Evolutionary conservation across 2,797 vertebrate species (phyloP).

Genomic region (Tiaroga cobitis): DNA sequence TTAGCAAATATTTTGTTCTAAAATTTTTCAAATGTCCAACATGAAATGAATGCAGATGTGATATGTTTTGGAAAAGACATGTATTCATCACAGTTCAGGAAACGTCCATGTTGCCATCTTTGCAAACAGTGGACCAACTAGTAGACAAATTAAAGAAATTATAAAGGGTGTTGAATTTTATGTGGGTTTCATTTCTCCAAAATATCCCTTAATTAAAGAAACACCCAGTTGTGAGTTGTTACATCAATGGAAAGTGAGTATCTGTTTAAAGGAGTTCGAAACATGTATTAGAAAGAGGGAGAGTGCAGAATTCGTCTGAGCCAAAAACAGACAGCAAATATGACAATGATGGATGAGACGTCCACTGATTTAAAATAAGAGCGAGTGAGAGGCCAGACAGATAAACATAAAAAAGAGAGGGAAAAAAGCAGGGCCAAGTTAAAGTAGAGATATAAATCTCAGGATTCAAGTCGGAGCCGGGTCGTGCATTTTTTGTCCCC

Average conservation of each 20-base stretch:
- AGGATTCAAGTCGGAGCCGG: background rate
- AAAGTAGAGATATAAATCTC: conserved; percentile 39
- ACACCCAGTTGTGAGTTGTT: background rate
- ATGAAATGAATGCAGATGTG: background rate
- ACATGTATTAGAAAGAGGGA: background rate
- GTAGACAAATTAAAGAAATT: background rate
- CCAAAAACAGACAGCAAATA: conserved; percentile 37
- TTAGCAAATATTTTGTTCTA: background rate
- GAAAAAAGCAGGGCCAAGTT: background rate
- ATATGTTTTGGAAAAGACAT: background rate
- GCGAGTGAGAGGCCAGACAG: conserved; percentile 65
- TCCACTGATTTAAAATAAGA: conserved; percentile 39
- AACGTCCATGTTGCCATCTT: no score
- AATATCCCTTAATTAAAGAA: background rate
- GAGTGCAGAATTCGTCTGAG: background rate
- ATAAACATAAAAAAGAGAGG: conserved; percentile 57
- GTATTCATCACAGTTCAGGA: background rate
- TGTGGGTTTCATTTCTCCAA: background rate
- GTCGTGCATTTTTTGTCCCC: background rate
- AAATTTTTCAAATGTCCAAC: background rate
- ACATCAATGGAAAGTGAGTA: background rate
- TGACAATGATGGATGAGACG: conserved; percentile 51
- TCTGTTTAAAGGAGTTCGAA: background rate
- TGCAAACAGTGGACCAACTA: no score
- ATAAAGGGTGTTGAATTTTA: background rate